A percentile compares a stretch with the other conserved stretches of the same genome.
phyloP scores from a whole-genome alignment of 2,888 invertebrate genomes.

The Keiferia lycopersicella region DNA sequence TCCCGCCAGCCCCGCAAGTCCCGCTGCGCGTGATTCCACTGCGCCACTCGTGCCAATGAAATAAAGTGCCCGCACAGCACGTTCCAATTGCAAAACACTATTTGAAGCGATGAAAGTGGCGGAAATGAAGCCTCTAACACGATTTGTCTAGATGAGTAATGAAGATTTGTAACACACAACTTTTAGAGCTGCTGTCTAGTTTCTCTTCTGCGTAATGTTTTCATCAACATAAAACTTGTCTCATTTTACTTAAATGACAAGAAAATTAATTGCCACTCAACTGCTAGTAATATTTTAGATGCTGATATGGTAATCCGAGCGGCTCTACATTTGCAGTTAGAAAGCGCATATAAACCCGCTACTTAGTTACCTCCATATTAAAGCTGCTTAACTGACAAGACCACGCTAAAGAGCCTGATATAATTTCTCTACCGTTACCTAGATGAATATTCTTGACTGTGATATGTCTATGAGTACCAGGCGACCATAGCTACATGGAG shows the following conservation, averaged over 20 bases:
- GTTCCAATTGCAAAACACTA: constrained; percentile 75
- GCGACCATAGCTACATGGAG: not conserved
- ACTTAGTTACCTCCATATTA: constrained; percentile 4
- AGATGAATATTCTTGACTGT: not conserved
- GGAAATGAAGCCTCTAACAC: constrained; percentile 57
- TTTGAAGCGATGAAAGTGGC: constrained; percentile 66
- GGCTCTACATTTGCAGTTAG: constrained; percentile 16
- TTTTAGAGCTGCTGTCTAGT: constrained; percentile 12
- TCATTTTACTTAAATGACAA: not conserved
- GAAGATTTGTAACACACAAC: constrained; percentile 10
- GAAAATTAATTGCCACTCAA: constrained; percentile 5
- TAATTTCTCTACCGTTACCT: not conserved
- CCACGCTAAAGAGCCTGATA: not conserved
- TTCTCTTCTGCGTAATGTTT: not conserved
- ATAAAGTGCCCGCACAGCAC: constrained; percentile 75
- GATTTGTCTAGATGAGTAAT: constrained; percentile 26
- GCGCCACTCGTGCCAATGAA: constrained; percentile 73
- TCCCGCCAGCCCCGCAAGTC: constrained; percentile 36
- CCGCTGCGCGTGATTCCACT: constrained; percentile 66
- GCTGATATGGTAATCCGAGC: constrained; percentile 8
- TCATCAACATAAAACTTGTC: constrained; percentile 2
- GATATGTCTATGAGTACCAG: constrained; percentile 13
- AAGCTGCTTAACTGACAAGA: not conserved
- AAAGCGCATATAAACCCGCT: constrained; percentile 15
- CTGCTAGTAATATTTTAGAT: not conserved